Evolutionary conservation across 2,888 invertebrate species (phyloP).

Genomic region (Lithophane socia): DNA sequence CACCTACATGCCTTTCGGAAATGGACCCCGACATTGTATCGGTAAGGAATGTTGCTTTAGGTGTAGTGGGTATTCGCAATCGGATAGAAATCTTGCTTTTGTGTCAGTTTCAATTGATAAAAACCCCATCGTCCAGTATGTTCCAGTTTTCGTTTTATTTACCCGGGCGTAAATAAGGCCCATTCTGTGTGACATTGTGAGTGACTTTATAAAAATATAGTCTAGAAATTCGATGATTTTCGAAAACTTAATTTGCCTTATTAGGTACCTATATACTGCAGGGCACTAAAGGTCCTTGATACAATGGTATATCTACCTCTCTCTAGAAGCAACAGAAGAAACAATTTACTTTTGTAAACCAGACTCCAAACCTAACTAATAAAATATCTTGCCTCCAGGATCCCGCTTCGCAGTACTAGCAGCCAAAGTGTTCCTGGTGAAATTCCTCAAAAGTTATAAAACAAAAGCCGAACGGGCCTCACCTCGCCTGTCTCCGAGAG

Average conservation of each 20-base stretch:
- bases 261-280: too few species aligned
- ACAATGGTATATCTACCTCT: not conserved
- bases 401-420: slow-evolving; percentile 82
- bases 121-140: too few species aligned
- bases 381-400: slow-evolving; percentile 69
- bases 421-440: slow-evolving; percentile 78
- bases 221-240: not conserved
- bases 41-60: slow-evolving; percentile 70
- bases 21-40: slow-evolving; percentile 86
- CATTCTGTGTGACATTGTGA: not conserved
- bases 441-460: slow-evolving; percentile 74
- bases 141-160: not conserved
- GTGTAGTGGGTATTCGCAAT: not conserved
- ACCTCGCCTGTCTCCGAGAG: slow-evolving; percentile 71
- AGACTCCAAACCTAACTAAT: not conserved
- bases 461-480: slow-evolving; percentile 62
- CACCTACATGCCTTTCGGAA: slow-evolving; percentile 84
- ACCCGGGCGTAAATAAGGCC: not conserved
- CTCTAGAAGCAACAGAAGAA: not conserved
- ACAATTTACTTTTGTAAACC: not conserved
- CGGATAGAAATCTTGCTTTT: not conserved
- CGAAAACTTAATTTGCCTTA: not conserved
- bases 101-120: not conserved
- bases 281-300: not conserved
- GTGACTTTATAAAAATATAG: not conserved